Evolutionary conservation across 2,888 invertebrate genomes (phyloP).

Genomic region (Eudemis profundana): DNA sequence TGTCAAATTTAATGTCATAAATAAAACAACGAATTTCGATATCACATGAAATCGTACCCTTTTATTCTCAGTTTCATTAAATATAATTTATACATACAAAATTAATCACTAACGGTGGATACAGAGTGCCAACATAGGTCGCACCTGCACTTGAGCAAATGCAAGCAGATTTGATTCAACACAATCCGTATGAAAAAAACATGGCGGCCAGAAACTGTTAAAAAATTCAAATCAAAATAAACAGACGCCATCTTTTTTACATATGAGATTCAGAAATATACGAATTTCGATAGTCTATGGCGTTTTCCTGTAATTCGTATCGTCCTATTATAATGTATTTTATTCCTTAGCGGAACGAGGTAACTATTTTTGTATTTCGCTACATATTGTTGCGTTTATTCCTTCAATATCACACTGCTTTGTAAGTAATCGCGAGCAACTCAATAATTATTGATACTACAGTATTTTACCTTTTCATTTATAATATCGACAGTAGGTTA

Average conservation of each 20-base stretch:
- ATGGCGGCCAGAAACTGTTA: conserved; percentile 43
- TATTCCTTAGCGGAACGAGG: conserved; percentile 60
- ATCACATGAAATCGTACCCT: conserved; percentile 82
- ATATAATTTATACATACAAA: conserved; percentile 76
- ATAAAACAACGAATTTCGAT: conserved; percentile 57
- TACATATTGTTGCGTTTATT: conserved; percentile 59
- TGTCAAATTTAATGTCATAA: conserved; percentile 51
- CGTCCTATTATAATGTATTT: conserved; percentile 51
- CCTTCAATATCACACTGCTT: conserved; percentile 70
- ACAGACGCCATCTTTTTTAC: conserved; percentile 18
- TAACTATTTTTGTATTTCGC: conserved; percentile 67
- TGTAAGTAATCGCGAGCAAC: conserved; percentile 48
- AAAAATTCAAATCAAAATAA: conserved; percentile 23
- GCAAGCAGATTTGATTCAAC: conserved; percentile 65
- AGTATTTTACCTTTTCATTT: conserved; percentile 3
- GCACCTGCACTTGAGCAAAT: conserved; percentile 76
- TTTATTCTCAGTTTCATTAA: conserved; percentile 74
- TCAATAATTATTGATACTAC: conserved; percentile 22
- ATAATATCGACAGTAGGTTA: too few relatives aligned
- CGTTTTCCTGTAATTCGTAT: conserved; percentile 45
- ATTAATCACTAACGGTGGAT: conserved; percentile 78
- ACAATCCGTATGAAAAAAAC: conserved; percentile 42
- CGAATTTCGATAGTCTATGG: conserved; percentile 39
- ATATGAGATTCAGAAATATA: conserved; percentile 26
- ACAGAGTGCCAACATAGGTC: conserved; percentile 62